Percentiles rank a stretch among this genome's conserved stretches.
Conservation (phyloP, 2,888 invertebrate species). For the Lasioglossum oenotherae region DNA sequence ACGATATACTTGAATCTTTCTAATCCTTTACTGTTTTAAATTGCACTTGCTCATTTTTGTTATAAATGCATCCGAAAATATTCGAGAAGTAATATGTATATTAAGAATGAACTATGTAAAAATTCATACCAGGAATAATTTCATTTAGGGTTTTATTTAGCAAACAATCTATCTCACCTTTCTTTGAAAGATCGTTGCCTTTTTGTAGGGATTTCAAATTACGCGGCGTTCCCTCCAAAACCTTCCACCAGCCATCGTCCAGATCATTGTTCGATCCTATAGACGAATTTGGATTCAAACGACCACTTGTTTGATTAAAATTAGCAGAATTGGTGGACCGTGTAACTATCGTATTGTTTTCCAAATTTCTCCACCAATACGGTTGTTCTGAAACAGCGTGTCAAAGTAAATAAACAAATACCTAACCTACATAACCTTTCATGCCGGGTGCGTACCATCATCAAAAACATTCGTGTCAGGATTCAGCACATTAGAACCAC, state of each 20-base stretch:
- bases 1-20: no score
- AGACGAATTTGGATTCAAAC: slow-evolving; percentile 51
- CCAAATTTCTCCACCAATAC: slow-evolving; percentile 65
- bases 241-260: slow-evolving; percentile 63
- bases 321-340: slow-evolving; percentile 24
- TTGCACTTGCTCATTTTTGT: no score
- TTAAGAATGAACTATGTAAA: not conserved
- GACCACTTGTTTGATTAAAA: slow-evolving; percentile 41
- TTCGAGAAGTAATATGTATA: not conserved
- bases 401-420: not conserved
- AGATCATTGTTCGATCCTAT: not conserved
- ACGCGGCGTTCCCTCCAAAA: slow-evolving; percentile 33
- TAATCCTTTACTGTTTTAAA: no score
- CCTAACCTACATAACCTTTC: not conserved
- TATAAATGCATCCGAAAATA: not conserved
- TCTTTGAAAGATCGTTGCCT: not conserved
- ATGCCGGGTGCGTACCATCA: slow-evolving; percentile 42
- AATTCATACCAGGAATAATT: not conserved
- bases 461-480: slow-evolving; percentile 54
- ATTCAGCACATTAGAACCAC: slow-evolving; percentile 55
- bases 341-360: slow-evolving; percentile 42
- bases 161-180: not conserved
- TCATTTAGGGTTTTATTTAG: not conserved
- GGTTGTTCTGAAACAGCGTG: slow-evolving; percentile 52
- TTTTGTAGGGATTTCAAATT: not conserved